Evolutionary conservation across 2,113 vertebrate genomes (phyloP).

Genomic region (Pedionomus torquatus): DNA sequence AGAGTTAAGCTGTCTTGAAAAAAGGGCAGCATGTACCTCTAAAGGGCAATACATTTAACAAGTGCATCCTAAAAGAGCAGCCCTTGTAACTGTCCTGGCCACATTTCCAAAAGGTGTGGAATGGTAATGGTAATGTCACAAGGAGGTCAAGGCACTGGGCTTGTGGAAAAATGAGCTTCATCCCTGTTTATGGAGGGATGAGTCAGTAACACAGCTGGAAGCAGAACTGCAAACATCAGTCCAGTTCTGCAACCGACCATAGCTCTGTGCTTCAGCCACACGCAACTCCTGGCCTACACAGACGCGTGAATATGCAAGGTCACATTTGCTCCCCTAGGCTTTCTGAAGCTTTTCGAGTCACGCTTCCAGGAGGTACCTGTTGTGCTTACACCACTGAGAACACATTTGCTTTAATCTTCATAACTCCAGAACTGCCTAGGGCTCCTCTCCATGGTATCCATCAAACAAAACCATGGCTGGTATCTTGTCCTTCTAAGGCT

Average conservation of each 20-base stretch:
- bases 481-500: neutral
- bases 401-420: neutral
- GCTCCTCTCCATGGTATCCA: neutral
- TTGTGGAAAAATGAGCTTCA: neutral
- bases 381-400: neutral
- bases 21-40: neutral
- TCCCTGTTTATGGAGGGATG: neutral
- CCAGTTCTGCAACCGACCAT: neutral
- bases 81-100: neutral
- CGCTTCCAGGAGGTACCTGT: neutral
- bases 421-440: neutral
- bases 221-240: neutral
- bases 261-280: neutral
- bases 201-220: neutral
- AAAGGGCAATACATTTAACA: neutral
- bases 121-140: neutral
- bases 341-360: neutral
- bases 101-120: neutral
- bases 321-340: neutral
- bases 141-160: neutral
- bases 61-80: neutral
- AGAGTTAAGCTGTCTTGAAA: constrained; percentile 1
- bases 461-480: neutral
- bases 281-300: neutral
- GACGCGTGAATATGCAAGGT: neutral